These are phyloP conservation scores for Machaerirhynchus nigripectus DNA, from an alignment of 2,113 vertebrate genomes.

Conservation along the genomic window DNA sequence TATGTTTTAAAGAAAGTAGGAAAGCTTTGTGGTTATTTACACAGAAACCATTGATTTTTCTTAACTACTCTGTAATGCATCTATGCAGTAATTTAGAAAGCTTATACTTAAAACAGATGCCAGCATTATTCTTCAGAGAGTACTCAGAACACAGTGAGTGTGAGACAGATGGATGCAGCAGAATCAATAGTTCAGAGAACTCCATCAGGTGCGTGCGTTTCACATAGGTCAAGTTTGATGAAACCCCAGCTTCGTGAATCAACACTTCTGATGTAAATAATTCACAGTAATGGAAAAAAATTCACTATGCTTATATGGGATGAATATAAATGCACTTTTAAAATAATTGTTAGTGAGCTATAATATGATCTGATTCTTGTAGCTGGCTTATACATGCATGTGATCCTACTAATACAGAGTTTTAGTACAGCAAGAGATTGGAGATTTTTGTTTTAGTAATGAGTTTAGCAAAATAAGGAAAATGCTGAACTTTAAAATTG, in stretches of 20 bases:
- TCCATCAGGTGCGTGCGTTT: background rate
- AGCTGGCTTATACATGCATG: background rate
- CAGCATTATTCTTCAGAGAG: slow-evolving; percentile 50
- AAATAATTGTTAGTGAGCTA: background rate
- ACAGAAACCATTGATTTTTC: slow-evolving; percentile 20
- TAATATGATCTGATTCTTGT: background rate
- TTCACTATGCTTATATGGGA: background rate
- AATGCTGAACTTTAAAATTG: background rate
- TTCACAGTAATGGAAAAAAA: background rate
- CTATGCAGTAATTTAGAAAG: slow-evolving; percentile 40
- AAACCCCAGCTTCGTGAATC: slow-evolving; percentile 2
- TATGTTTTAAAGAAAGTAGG: background rate
- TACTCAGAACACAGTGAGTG: background rate
- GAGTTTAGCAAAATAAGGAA: background rate
- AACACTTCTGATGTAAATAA: slow-evolving; percentile 23
- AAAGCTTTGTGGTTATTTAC: slow-evolving; percentile 15
- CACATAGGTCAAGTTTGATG: background rate
- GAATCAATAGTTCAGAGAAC: slow-evolving; percentile 17
- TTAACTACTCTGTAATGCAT: slow-evolving; percentile 14
- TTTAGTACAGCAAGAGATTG: background rate
- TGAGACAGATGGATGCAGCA: slow-evolving; percentile 10
- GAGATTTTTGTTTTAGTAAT: background rate
- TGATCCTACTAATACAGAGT: background rate
- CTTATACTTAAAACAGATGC: slow-evolving; percentile 51
- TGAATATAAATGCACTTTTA: background rate